Evolutionary conservation across 1,140 invertebrate species (phyloP).

Genomic region (Fragariocoptes setiger): DNA sequence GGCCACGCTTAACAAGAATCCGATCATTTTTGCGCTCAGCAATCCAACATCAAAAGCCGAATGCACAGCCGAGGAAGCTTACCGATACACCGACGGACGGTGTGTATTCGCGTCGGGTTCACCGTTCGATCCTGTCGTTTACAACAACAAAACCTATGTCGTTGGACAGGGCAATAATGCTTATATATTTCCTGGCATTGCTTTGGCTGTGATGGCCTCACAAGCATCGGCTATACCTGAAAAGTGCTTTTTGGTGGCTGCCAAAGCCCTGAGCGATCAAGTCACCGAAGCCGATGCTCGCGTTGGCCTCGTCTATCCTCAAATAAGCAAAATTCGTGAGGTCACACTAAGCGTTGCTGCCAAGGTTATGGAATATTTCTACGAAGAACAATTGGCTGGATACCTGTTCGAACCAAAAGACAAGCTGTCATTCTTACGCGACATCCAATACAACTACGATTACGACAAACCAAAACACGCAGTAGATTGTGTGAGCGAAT

Average conservation of each 20-base stretch:
- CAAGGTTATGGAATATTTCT: slow-evolving; percentile 55
- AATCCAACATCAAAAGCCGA: slow-evolving; percentile 87
- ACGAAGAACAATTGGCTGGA: slow-evolving; percentile 25
- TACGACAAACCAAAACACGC: too few relatives aligned
- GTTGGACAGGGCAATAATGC: slow-evolving; percentile 87
- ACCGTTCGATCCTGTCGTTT: slow-evolving; percentile 46
- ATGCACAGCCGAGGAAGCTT: slow-evolving; percentile 74
- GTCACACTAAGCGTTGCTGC: slow-evolving; percentile 63
- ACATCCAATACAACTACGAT: slow-evolving; percentile 20
- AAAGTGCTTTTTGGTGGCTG: slow-evolving; percentile 58
- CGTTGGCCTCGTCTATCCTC: slow-evolving; percentile 74
- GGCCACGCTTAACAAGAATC: slow-evolving; percentile 48
- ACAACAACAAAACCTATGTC: slow-evolving; percentile 39
- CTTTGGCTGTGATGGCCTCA: slow-evolving; percentile 41
- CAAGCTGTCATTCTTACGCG: slow-evolving; percentile 20
- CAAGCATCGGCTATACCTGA: slow-evolving; percentile 61
- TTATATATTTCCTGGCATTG: slow-evolving; percentile 79
- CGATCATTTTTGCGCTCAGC: slow-evolving; percentile 73
- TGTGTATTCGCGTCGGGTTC: slow-evolving; percentile 70
- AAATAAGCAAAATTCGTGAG: slow-evolving; percentile 47
- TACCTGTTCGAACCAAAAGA: slow-evolving; percentile 23
- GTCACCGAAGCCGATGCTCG: slow-evolving; percentile 47
- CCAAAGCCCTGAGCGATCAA: slow-evolving; percentile 43
- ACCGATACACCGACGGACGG: slow-evolving; percentile 49
- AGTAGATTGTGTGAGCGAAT: too few relatives aligned